These are phyloP conservation scores for Gyrodactylus bullatarudis DNA, from an alignment of 1,140 invertebrate genomes.

Conservation along the genomic window DNA sequence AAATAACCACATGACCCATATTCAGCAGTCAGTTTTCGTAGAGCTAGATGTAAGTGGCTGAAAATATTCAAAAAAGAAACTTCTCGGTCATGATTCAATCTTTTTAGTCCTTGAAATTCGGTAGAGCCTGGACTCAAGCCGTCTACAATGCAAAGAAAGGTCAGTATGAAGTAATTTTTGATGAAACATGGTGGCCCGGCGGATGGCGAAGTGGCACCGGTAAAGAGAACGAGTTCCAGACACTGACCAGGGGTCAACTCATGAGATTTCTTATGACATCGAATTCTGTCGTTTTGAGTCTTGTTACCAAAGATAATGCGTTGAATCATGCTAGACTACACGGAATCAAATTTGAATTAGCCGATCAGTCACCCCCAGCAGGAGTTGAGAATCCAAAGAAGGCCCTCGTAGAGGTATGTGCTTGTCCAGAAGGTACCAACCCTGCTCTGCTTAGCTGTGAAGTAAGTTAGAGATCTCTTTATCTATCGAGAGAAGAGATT, in stretches of 20 bases:
- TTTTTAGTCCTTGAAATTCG: background rate
- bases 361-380: background rate
- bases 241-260: background rate
- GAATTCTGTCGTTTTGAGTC: background rate
- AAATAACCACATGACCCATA: background rate
- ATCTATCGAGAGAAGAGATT: background rate
- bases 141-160: background rate
- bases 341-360: background rate
- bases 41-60: background rate
- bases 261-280: background rate
- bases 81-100: background rate
- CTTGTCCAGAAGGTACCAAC: background rate
- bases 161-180: background rate
- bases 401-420: background rate
- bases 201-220: background rate
- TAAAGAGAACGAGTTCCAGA: background rate
- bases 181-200: background rate
- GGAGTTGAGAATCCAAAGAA: background rate
- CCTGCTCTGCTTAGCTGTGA: background rate
- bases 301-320: background rate
- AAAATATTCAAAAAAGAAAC: background rate
- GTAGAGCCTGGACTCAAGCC: background rate
- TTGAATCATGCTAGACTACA: background rate
- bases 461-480: background rate
- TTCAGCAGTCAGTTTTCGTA: background rate